Conservation (phyloP, 2,797 vertebrate genomes). For the Sandelia bainsii region DNA sequence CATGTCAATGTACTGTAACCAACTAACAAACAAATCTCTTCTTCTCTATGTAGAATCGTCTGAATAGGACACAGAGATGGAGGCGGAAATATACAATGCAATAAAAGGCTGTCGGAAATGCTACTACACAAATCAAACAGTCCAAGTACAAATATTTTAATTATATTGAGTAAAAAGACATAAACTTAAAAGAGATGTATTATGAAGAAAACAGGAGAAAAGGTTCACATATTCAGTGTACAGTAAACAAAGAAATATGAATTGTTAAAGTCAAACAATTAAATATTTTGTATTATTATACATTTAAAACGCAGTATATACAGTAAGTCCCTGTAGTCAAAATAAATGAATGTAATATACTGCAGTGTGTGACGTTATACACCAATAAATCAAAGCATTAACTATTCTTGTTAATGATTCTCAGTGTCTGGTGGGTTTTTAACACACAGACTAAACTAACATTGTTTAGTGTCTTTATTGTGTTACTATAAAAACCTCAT, state of each 20-base stretch:
- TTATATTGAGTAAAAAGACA: neutral
- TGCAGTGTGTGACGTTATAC: neutral
- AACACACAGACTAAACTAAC: neutral
- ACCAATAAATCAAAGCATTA: neutral
- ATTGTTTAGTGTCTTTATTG: slow-evolving; percentile 10
- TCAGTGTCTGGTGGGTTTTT: neutral
- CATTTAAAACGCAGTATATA: too few species aligned
- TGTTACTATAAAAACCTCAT: neutral
- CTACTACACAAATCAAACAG: slow-evolving; percentile 8
- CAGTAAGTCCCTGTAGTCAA: neutral
- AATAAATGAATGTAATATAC: neutral
- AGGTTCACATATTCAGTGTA: too few species aligned
- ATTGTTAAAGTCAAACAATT: neutral
- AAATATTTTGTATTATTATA: too few species aligned
- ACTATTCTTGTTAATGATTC: neutral
- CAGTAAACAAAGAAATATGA: neutral
- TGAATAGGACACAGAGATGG: neutral
- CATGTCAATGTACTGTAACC: slow-evolving; percentile 40
- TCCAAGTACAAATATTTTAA: neutral
- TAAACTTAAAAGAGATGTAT: neutral
- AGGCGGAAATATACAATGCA: slow-evolving; percentile 18
- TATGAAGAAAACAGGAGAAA: neutral
- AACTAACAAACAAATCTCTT: slow-evolving; percentile 43
- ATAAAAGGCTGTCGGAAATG: slow-evolving; percentile 28
- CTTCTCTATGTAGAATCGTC: slow-evolving; percentile 19